Evolutionary conservation across 2,113 vertebrate genomes (phyloP), one percentile per base, ranked within the genome.

Genomic region (Phalacrocorax pelagicus): DNA sequence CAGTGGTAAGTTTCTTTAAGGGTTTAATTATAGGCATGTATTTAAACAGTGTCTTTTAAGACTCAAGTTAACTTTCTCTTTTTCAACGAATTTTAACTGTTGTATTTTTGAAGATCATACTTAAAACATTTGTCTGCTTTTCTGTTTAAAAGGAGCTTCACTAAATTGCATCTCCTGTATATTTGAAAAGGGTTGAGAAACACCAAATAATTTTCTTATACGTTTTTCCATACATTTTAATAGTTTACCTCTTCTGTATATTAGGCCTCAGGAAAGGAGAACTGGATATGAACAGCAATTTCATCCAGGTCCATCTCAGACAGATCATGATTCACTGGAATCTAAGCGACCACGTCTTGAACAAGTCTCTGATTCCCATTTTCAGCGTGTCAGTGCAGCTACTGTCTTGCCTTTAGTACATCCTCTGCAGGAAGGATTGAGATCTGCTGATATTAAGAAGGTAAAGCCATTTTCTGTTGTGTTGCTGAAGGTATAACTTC

Each of bases 241-340:
- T 62, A 79, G 32, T 70, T 70, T 67, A 8, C 80, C 30, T 91
- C 54, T 84, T 90, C 36, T 92, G 29, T 63, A 1, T 69, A 57
- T 46, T 94, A 99, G 99, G 98, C 99, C 99, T 96, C 99, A 99
- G 75, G 99, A 99, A 97, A 98, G 99, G 96, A 98, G 99, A 92
- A 98, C 99, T 97, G 99, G 98, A 89, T 99, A 99, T 93, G 99
- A 99, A 47, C 99, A 99, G 88, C 98, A 98, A 95, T 99, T 99
- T 95, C 99, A 99, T 95, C 97, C 98, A 51, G 93, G 98, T 81
- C 96, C 98, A 30, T 95, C 98, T 66, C 98, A 99, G 77, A 74
- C 97, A 38, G 99, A 99, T 61, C 99, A 99, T 83, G 99, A 99
- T 77, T 97, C 98, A 44, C 83, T 99, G 98, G 99, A 99, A 51